Evolutionary conservation across 23 tunicate species (phyloP).

Genomic region (Ciona savignyi): DNA sequence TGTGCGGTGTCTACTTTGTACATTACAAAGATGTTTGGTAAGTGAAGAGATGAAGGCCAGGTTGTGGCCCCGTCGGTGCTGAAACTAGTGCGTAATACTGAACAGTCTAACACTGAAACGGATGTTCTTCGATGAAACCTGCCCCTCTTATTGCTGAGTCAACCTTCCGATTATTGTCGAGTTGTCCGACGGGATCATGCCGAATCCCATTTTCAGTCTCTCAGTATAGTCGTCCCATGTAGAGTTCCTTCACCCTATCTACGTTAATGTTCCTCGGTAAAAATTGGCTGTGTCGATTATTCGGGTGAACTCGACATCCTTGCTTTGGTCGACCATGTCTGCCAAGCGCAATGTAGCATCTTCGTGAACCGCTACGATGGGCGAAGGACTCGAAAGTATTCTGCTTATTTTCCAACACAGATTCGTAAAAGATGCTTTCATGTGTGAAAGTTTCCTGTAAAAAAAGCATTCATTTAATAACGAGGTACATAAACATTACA

Average conservation of each 20-base stretch:
- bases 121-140: background rate
- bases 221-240: background rate
- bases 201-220: no score
- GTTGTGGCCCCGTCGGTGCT: background rate
- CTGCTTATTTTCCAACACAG: background rate
- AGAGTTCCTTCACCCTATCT: background rate
- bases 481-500: no score
- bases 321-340: background rate
- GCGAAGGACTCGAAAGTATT: background rate
- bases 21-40: background rate
- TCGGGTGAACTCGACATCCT: background rate
- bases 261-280: background rate
- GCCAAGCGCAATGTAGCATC: background rate
- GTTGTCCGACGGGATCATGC: background rate
- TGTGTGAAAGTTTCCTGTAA: background rate
- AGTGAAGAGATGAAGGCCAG: background rate
- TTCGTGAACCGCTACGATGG: background rate
- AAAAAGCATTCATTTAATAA: no score
- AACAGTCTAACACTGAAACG: background rate
- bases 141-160: background rate
- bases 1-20: background rate
- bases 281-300: background rate
- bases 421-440: background rate
- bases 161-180: background rate
- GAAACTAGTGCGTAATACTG: conserved; percentile 1